These are phyloP conservation scores for Chouioia cunea DNA, from an alignment of 2,888 invertebrate genomes.

Conservation along the genomic window DNA sequence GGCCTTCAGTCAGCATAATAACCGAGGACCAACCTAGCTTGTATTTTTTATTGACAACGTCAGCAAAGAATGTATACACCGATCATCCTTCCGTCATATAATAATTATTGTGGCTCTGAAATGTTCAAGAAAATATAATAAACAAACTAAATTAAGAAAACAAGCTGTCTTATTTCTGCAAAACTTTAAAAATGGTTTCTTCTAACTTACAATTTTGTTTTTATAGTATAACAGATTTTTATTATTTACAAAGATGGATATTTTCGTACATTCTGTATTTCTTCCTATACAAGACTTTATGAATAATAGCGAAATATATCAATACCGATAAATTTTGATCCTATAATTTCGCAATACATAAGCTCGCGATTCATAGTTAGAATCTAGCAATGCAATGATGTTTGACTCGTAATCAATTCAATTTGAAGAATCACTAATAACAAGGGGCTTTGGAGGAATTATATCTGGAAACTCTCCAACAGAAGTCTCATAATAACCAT, in stretches of 20 bases:
- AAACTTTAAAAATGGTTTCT: background rate
- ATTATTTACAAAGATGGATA: slow-evolving; percentile 44
- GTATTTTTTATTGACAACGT: slow-evolving; percentile 57
- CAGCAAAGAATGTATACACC: slow-evolving; percentile 37
- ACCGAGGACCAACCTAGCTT: slow-evolving; percentile 62
- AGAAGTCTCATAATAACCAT: slow-evolving; percentile 80
- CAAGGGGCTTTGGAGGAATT: slow-evolving; percentile 72
- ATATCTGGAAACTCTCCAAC: slow-evolving; percentile 82
- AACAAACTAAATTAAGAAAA: slow-evolving; percentile 19
- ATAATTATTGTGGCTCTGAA: slow-evolving; percentile 44
- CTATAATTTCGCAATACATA: slow-evolving; percentile 25
- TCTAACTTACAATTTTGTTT: background rate
- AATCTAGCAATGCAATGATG: slow-evolving; percentile 23
- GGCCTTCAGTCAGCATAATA: slow-evolving; percentile 60
- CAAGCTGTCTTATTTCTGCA: background rate
- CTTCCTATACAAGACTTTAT: background rate
- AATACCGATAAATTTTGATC: slow-evolving; percentile 14
- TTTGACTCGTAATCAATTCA: slow-evolving; percentile 10
- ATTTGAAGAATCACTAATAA: background rate
- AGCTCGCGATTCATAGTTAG: slow-evolving; percentile 16
- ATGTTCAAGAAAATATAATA: slow-evolving; percentile 43
- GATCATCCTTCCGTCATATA: slow-evolving; percentile 41
- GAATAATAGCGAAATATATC: slow-evolving; percentile 9
- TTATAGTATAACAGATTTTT: slow-evolving; percentile 37
- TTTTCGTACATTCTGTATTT: slow-evolving; percentile 22